Evolutionary conservation across 2,888 invertebrate species (phyloP).

Genomic region (Drosophila ezoana): DNA sequence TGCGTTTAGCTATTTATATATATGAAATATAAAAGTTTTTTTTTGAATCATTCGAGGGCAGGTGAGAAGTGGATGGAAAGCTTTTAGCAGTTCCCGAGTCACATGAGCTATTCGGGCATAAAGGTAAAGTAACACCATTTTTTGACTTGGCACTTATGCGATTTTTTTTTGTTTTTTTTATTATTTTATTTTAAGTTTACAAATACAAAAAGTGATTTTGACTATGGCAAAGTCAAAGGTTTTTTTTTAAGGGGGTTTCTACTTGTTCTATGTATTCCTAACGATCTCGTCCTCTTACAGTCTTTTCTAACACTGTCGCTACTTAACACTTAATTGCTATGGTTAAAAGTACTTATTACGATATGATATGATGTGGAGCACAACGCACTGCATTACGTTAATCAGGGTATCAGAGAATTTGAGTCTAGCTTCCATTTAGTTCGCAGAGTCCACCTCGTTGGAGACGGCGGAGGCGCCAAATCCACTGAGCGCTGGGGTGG

Average conservation of each 20-base stretch:
- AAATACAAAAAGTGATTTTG: slow-evolving; percentile 58
- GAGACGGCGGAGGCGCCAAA: slow-evolving; percentile 44
- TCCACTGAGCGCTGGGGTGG: slow-evolving; percentile 13
- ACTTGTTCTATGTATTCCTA: slow-evolving; percentile 21
- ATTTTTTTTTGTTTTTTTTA: slow-evolving; percentile 43
- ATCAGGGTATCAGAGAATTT: background rate
- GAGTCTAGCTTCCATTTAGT: slow-evolving; percentile 21
- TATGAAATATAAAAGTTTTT: slow-evolving; percentile 13
- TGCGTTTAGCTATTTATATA: slow-evolving; percentile 3
- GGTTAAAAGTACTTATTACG: slow-evolving; percentile 28
- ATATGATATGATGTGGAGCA: slow-evolving; percentile 41
- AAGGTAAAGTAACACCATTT: slow-evolving; percentile 37
- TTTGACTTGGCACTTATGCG: slow-evolving; percentile 25
- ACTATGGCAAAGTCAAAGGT: slow-evolving; percentile 45
- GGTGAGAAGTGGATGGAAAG: slow-evolving; percentile 38
- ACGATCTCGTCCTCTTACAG: slow-evolving; percentile 58
- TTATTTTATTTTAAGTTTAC: slow-evolving; percentile 46
- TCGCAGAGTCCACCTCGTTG: slow-evolving; percentile 52
- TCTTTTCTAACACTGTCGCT: slow-evolving; percentile 70
- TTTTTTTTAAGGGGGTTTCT: background rate
- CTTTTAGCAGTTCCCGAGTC: slow-evolving; percentile 51
- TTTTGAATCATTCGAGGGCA: slow-evolving; percentile 24
- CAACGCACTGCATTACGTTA: slow-evolving; percentile 67
- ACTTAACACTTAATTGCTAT: slow-evolving; percentile 36
- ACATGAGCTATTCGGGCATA: slow-evolving; percentile 47